Conservation (phyloP, 2,113 vertebrate genomes). For the Megaptera novaeangliae region DNA sequence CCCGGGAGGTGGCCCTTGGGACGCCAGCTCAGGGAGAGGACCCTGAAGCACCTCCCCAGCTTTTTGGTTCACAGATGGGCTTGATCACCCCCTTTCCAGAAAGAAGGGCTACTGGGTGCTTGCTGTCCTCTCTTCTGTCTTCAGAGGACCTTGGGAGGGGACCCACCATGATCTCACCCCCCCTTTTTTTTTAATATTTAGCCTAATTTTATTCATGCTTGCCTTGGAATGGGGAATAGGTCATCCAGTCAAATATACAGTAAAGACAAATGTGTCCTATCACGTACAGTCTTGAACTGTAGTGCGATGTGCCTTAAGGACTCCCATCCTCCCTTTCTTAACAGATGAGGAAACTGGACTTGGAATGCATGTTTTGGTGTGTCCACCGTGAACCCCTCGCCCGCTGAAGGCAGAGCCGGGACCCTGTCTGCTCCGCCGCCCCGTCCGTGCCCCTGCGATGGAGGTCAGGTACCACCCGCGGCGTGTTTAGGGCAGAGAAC, state of each 20-base stretch:
- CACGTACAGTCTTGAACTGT: not conserved
- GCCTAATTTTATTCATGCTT: not conserved
- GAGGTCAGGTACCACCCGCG: not conserved
- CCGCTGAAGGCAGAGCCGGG: not conserved
- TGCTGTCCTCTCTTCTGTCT: not conserved
- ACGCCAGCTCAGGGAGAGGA: not conserved
- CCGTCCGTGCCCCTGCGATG: not conserved
- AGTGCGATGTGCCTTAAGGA: not conserved
- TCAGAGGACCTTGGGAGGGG: not conserved
- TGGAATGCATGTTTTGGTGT: fast-evolving
- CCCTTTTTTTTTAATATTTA: not conserved
- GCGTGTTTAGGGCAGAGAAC: not conserved
- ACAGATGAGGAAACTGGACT: not conserved
- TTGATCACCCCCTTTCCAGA: not conserved
- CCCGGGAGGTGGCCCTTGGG: too few relatives aligned
- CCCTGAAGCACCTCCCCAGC: not conserved
- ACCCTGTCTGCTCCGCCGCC: not conserved
- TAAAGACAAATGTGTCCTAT: not conserved
- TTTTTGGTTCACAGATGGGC: not conserved
- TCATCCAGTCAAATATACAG: not conserved
- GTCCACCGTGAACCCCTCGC: too few relatives aligned
- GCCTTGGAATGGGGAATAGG: not conserved
- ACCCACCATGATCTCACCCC: not conserved
- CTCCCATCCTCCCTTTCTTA: not conserved
- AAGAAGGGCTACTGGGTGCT: not conserved